A percentile compares a stretch with the other conserved stretches of the same genome.
Evolutionary conservation across 2,113 vertebrate species (phyloP).

Genomic region (Hucho hucho): DNA sequence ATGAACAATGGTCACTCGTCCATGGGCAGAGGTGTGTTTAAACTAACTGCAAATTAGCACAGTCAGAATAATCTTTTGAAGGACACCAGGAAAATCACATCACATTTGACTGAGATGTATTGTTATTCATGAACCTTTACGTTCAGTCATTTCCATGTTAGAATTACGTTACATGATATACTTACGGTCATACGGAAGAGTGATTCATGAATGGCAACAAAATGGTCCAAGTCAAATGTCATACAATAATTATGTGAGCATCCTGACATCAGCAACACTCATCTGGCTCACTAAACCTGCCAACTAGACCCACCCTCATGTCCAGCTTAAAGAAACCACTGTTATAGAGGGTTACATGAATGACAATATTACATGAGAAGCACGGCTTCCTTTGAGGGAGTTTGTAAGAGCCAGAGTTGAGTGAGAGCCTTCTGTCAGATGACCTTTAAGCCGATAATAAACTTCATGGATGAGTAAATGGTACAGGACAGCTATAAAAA

Average conservation of each 20-base stretch:
- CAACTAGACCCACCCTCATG: background rate
- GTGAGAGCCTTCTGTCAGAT: background rate
- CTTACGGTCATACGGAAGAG: background rate
- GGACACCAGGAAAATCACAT: too few relatives aligned
- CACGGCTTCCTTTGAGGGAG: background rate
- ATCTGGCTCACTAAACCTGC: background rate
- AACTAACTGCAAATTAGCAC: background rate
- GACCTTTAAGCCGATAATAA: conserved; percentile 3
- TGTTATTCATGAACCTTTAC: background rate
- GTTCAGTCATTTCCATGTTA: background rate
- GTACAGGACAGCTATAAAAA: conserved; percentile 6
- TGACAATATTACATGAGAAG: background rate
- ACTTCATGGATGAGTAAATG: background rate
- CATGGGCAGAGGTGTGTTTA: too few relatives aligned
- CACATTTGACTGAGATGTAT: background rate
- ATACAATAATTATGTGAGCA: background rate
- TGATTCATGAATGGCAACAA: background rate
- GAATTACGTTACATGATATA: background rate
- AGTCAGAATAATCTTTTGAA: background rate
- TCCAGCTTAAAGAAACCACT: background rate
- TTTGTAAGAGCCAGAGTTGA: background rate
- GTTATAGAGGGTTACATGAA: background rate
- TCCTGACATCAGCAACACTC: background rate
- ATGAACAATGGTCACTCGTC: conserved; percentile 14
- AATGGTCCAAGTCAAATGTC: background rate